Evolutionary conservation across 2,888 invertebrate genomes (phyloP).

Genomic region (Volucella zonaria): DNA sequence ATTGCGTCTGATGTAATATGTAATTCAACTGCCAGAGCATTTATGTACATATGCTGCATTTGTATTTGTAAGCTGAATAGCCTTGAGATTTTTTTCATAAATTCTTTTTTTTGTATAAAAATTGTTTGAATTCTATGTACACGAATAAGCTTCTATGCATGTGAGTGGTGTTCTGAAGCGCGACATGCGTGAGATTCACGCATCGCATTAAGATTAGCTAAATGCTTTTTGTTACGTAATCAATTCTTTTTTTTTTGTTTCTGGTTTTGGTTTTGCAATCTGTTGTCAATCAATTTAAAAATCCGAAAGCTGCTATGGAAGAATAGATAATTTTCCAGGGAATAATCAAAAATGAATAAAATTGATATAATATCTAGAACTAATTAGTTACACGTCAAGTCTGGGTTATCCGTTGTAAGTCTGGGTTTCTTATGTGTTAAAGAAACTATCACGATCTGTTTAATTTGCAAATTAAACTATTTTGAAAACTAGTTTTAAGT

Average conservation of each 20-base stretch:
- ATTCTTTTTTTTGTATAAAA: slow-evolving; percentile 20
- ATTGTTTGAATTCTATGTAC: slow-evolving; percentile 40
- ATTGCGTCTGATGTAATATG: slow-evolving; percentile 61
- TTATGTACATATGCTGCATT: slow-evolving; percentile 37
- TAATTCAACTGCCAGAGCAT: slow-evolving; percentile 47
- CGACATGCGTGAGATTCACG: slow-evolving; percentile 70
- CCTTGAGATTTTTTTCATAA: slow-evolving; percentile 54
- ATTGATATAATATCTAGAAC: no score
- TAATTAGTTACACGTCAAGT: no score
- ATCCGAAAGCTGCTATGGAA: slow-evolving; percentile 8
- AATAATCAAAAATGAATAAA: no score
- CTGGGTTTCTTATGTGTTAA: no score
- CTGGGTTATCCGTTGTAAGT: no score
- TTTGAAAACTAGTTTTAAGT: no score
- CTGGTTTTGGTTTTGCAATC: slow-evolving; percentile 38
- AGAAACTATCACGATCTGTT: no score
- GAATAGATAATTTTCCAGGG: no score
- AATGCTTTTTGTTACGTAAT: slow-evolving; percentile 54
- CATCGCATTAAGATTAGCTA: slow-evolving; percentile 67
- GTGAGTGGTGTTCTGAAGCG: slow-evolving; percentile 65
- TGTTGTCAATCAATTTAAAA: background rate
- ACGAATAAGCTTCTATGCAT: slow-evolving; percentile 49
- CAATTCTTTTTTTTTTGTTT: slow-evolving; percentile 19
- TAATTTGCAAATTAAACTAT: no score
- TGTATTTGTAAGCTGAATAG: slow-evolving; percentile 69